Evolutionary conservation across 53 echinoderm and acorn worm species (phyloP).

Genomic region (Luidia sarsii): DNA sequence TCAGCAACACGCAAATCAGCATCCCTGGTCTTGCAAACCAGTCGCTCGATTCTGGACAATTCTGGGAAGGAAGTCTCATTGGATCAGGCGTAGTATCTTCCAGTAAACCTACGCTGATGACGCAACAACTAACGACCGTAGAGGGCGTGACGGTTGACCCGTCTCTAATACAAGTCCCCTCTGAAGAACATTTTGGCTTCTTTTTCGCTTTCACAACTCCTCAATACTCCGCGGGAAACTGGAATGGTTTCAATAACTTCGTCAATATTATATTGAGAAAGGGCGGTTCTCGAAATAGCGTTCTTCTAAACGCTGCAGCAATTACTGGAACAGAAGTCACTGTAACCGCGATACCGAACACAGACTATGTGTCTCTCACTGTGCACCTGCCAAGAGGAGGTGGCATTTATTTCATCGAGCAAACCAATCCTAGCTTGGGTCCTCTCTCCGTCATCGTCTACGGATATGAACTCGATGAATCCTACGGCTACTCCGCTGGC

Average conservation of each 20-base stretch:
- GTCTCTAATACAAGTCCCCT: constrained; percentile 67
- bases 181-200: constrained; percentile 64
- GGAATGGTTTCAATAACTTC: constrained; percentile 57
- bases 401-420: constrained; percentile 67
- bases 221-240: constrained; percentile 51
- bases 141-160: constrained; percentile 53
- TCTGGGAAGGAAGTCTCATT: constrained; percentile 51
- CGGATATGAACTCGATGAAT: constrained; percentile 59
- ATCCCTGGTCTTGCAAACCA: constrained; percentile 29
- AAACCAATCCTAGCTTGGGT: constrained; percentile 24
- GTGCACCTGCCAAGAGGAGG: constrained; percentile 66
- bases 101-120: constrained; percentile 52
- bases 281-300: constrained; percentile 1
- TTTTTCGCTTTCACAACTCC: constrained; percentile 70
- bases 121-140: constrained; percentile 45
- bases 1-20: constrained; percentile 34
- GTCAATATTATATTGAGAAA: constrained; percentile 58
- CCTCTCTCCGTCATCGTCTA: constrained; percentile 72
- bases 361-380: constrained; percentile 39
- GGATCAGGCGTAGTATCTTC: constrained; percentile 64
- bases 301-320: constrained; percentile 41
- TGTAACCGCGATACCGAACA: constrained; percentile 19
- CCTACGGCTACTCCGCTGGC: constrained; percentile 75
- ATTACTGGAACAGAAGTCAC: constrained; percentile 5
- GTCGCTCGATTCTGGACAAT: constrained; percentile 44